A percentile compares a stretch with the other conserved stretches of the same genome.
Evolutionary conservation across 2,113 vertebrate genomes (phyloP).

Genomic region (Speoplatyrhinus poulsoni): DNA sequence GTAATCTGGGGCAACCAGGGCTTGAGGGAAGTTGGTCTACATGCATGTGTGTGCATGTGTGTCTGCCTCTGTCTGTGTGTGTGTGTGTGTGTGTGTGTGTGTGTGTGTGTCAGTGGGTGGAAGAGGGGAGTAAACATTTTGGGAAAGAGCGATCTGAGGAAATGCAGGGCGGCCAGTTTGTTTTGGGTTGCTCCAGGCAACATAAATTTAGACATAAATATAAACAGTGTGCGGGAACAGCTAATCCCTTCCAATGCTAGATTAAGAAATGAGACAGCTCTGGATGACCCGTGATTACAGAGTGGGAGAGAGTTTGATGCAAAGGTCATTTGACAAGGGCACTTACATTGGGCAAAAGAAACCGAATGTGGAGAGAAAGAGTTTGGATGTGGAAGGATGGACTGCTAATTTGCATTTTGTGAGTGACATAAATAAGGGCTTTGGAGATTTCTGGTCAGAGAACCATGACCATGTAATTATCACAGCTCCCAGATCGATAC

Average conservation of each 20-base stretch:
- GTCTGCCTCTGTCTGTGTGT: constrained; percentile 20
- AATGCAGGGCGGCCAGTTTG: constrained; percentile 60
- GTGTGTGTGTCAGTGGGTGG: constrained; percentile 11
- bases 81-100: constrained; percentile 1
- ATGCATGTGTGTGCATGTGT: constrained; percentile 10
- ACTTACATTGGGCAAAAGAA: constrained; percentile 43
- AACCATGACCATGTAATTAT: constrained; percentile 60
- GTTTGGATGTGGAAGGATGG: constrained; percentile 23
- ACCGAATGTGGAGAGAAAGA: constrained; percentile 24
- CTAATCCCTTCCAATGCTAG: constrained; percentile 65
- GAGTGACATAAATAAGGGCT: constrained; percentile 55
- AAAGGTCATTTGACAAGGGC: constrained; percentile 50
- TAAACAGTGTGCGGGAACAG: constrained; percentile 64
- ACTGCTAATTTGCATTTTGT: constrained; percentile 50
- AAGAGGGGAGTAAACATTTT: constrained; percentile 56
- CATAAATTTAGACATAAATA: constrained; percentile 75
- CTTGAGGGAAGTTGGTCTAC: constrained; percentile 39
- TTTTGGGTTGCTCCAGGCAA: constrained; percentile 62
- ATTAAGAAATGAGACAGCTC: constrained; percentile 66
- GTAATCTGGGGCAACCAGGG: constrained; percentile 48
- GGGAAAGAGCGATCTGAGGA: constrained; percentile 47
- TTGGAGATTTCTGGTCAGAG: constrained; percentile 41
- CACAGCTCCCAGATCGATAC: constrained; percentile 56
- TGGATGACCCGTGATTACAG: constrained; percentile 69
- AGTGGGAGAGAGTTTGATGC: constrained; percentile 52